phyloP scores from a whole-genome alignment of 1,140 invertebrate genomes.

The Drosophila nasuta region DNA sequence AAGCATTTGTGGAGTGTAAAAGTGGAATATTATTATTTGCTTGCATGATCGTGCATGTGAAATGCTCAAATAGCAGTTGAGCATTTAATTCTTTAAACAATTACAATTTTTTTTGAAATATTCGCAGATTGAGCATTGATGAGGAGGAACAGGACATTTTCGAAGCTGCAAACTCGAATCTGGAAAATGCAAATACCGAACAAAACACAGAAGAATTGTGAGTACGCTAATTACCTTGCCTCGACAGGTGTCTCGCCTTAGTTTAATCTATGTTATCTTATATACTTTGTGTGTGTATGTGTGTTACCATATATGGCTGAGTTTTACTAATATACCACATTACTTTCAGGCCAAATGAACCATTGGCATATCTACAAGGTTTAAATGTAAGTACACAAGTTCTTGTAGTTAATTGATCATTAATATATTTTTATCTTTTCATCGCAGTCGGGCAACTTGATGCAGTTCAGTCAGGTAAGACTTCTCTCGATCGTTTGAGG shows the following conservation, averaged over 20 bases:
- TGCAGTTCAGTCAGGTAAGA: conserved; percentile 81
- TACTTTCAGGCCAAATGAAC: conserved; percentile 60
- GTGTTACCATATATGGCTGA: too few relatives aligned
- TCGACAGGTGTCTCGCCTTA: conserved; percentile 27
- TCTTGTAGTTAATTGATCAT: neutral
- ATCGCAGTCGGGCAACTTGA: conserved; percentile 75
- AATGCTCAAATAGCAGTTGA: neutral
- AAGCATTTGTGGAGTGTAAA: neutral
- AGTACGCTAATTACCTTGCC: neutral
- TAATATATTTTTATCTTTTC: conserved; percentile 5
- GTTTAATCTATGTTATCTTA: conserved; percentile 3
- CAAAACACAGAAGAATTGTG: conserved; percentile 38
- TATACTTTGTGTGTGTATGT: too few relatives aligned
- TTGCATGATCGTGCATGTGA: neutral
- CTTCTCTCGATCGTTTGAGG: conserved; percentile 32
- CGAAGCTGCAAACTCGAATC: conserved; percentile 23
- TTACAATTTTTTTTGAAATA: neutral
- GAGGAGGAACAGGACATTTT: conserved; percentile 32
- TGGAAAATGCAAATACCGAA: conserved; percentile 46
- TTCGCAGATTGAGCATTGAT: conserved; percentile 11
- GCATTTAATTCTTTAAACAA: neutral
- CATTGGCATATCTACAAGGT: conserved; percentile 72
- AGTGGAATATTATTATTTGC: neutral
- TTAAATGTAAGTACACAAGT: conserved; percentile 63
- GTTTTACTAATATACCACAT: neutral